phyloP scores from a whole-genome alignment of 2,888 invertebrate species.

The Lymantria dispar region DNA sequence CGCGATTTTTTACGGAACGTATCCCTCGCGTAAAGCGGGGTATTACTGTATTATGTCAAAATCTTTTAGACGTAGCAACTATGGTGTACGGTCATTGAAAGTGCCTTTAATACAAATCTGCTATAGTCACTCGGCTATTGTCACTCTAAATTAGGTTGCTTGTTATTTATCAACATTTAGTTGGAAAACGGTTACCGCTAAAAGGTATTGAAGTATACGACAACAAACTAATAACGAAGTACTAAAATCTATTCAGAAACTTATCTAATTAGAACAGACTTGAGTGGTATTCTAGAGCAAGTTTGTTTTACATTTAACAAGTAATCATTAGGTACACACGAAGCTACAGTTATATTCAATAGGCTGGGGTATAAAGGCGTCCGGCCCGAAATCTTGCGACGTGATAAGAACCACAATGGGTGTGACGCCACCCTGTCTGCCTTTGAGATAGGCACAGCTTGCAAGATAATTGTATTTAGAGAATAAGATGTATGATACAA shows the following conservation, averaged over 20 bases:
- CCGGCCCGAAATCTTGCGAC: slow-evolving; percentile 45
- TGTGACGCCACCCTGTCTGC: slow-evolving; percentile 48
- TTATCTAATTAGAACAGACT: slow-evolving; percentile 39
- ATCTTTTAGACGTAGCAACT: too few relatives aligned
- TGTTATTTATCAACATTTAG: too few relatives aligned
- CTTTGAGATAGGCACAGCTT: slow-evolving; percentile 23
- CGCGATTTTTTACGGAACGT: too few relatives aligned
- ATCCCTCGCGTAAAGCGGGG: too few relatives aligned
- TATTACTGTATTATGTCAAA: too few relatives aligned
- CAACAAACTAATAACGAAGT: slow-evolving; percentile 16
- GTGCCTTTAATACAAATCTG: too few relatives aligned
- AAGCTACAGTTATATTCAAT: slow-evolving; percentile 46
- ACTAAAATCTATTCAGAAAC: slow-evolving; percentile 28
- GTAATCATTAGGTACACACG: slow-evolving; percentile 35
- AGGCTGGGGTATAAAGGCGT: slow-evolving; percentile 41
- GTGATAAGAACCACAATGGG: slow-evolving; percentile 56
- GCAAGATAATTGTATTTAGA: slow-evolving; percentile 19
- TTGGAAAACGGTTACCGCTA: not conserved
- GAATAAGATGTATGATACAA: not conserved
- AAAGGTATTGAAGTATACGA: slow-evolving; percentile 7
- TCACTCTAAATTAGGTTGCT: too few relatives aligned
- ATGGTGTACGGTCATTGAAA: too few relatives aligned
- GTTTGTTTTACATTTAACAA: slow-evolving; percentile 25
- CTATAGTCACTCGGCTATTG: too few relatives aligned
- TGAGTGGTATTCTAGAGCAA: slow-evolving; percentile 21